These are phyloP conservation scores for Numenius phaeopus DNA, from an alignment of 2,797 vertebrate species.

Conservation along the genomic window DNA sequence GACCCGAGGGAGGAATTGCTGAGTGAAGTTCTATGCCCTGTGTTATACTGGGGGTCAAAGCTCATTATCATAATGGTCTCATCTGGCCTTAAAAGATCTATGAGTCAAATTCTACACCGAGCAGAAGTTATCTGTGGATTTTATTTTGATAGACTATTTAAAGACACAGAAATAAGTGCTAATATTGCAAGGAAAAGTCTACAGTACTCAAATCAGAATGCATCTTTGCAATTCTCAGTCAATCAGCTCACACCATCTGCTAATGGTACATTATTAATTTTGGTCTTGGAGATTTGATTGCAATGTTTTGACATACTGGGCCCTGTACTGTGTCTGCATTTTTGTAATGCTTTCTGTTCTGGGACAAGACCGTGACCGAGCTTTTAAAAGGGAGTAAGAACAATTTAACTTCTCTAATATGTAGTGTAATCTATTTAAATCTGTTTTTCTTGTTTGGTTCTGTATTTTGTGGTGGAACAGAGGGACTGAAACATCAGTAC, in stretches of 20 bases:
- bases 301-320: background rate
- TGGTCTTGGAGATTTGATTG: background rate
- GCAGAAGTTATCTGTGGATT: slow-evolving; percentile 10
- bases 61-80: background rate
- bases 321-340: background rate
- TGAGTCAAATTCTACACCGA: background rate
- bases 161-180: background rate
- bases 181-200: background rate
- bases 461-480: background rate
- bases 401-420: background rate
- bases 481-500: background rate
- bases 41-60: background rate
- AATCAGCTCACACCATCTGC: background rate
- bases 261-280: slow-evolving; percentile 26
- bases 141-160: slow-evolving; percentile 30
- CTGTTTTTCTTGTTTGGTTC: background rate
- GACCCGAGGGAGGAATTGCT: background rate
- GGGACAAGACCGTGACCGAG: background rate
- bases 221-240: background rate
- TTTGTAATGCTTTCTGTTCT: background rate
- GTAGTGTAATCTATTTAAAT: background rate
- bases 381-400: background rate
- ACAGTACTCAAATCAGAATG: background rate
- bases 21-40: background rate
- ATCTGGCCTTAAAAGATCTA: background rate